Conservation (phyloP, 2,797 vertebrate genomes). For the Rhadinocentrus ornatus region DNA sequence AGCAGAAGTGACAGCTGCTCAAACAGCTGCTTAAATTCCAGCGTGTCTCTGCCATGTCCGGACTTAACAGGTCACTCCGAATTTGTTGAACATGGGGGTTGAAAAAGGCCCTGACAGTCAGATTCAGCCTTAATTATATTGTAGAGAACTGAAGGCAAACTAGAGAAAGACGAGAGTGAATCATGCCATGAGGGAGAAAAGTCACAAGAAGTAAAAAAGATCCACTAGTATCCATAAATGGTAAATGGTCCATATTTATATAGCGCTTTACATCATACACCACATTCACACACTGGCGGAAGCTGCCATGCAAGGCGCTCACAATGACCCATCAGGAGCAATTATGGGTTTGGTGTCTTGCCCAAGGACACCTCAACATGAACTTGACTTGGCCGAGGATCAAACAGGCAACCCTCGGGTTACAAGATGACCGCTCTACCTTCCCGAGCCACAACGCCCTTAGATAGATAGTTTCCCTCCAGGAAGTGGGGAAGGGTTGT, state of each 20-base stretch:
- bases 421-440: too few species aligned
- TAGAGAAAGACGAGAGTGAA: slow-evolving; percentile 24
- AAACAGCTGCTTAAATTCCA: slow-evolving; percentile 46
- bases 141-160: slow-evolving; percentile 21
- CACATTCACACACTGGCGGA: too few species aligned
- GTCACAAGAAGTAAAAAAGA: slow-evolving; percentile 14
- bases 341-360: too few species aligned
- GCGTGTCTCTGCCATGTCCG: slow-evolving; percentile 19
- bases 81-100: not conserved
- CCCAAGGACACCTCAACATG: too few species aligned
- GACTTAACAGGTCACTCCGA: slow-evolving; percentile 42
- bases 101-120: slow-evolving; percentile 7
- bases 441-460: too few species aligned
- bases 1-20: slow-evolving; percentile 53
- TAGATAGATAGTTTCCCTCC: slow-evolving; percentile 1
- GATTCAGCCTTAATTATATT: slow-evolving; percentile 26
- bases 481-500: not conserved
- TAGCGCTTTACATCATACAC: too few species aligned
- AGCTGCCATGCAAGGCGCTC: too few species aligned
- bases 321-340: too few species aligned
- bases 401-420: too few species aligned
- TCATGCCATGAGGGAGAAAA: not conserved
- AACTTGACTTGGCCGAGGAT: too few species aligned
- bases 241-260: too few species aligned
- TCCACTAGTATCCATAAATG: too few species aligned